Conservation (phyloP, 2,797 vertebrate genomes). For the Crenichthys baileyi region DNA sequence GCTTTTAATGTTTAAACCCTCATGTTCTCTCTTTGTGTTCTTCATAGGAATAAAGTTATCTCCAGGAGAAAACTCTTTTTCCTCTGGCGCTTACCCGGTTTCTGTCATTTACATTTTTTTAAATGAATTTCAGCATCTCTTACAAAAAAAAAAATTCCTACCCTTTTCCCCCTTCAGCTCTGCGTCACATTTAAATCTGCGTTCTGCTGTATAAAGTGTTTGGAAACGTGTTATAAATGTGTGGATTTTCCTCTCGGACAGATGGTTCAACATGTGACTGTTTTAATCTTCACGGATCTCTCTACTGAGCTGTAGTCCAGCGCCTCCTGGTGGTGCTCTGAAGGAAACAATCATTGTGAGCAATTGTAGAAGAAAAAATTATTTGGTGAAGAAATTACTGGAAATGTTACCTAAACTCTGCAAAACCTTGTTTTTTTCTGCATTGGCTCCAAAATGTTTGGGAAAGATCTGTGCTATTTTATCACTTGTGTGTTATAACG, state of each 20-base stretch:
- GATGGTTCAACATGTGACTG: conserved; percentile 26
- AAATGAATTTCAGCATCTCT: neutral
- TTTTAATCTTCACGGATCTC: neutral
- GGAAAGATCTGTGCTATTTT: conserved; percentile 28
- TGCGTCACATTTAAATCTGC: conserved; percentile 6
- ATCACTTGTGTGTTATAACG: conserved; percentile 38
- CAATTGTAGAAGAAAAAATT: neutral
- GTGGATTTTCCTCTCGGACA: conserved; percentile 37
- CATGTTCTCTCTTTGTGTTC: conserved; percentile 26
- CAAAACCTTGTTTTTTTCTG: neutral
- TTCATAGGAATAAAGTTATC: conserved; percentile 37
- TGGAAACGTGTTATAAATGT: conserved; percentile 55
- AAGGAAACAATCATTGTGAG: neutral
- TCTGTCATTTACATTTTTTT: conserved; percentile 26
- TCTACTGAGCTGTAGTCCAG: conserved; percentile 7
- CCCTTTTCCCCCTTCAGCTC: conserved; percentile 17
- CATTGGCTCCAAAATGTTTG: neutral
- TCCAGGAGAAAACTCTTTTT: conserved; percentile 20
- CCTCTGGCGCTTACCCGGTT: conserved; percentile 17
- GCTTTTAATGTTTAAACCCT: neutral
- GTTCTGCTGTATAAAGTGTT: conserved; percentile 57
- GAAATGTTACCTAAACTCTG: neutral
- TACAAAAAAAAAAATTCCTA: neutral
- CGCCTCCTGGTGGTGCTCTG: conserved; percentile 53
- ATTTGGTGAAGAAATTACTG: neutral